Percentiles rank a stretch among this genome's conserved stretches.
phyloP scores from a whole-genome alignment of 1,140 invertebrate species.

The Phthorimaea operculella region DNA sequence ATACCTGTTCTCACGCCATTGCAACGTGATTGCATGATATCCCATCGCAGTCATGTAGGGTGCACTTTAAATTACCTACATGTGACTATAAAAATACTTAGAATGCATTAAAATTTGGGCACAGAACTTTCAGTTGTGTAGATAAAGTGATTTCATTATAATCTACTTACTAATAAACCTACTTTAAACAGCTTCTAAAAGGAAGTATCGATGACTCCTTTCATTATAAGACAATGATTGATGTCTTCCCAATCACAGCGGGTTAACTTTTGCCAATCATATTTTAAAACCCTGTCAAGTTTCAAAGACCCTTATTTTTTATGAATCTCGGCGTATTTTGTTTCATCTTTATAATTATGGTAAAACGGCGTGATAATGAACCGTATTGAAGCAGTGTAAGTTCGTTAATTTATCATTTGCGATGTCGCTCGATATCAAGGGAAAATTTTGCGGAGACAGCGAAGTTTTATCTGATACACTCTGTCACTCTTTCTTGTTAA shows the following conservation, averaged over 20 bases:
- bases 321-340: neutral
- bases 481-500: slow-evolving; percentile 14
- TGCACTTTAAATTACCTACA: too few species aligned
- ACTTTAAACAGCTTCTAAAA: too few species aligned
- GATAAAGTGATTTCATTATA: too few species aligned
- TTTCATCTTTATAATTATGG: slow-evolving; percentile 11
- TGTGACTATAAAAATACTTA: too few species aligned
- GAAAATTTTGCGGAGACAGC: slow-evolving; percentile 39
- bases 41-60: too few species aligned
- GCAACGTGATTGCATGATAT: neutral
- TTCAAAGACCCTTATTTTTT: too few species aligned
- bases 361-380: slow-evolving; percentile 29
- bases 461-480: slow-evolving; percentile 42
- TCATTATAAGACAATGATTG: neutral
- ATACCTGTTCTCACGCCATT: too few species aligned
- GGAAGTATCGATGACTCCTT: too few species aligned
- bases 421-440: slow-evolving; percentile 31
- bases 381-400: slow-evolving; percentile 45
- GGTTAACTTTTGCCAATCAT: neutral
- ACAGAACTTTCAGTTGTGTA: too few species aligned
- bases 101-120: too few species aligned
- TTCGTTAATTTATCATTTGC: slow-evolving; percentile 57
- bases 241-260: neutral
- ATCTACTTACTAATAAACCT: too few species aligned
- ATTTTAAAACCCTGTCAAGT: neutral